Evolutionary conservation across 1,140 invertebrate species (phyloP).

Genomic region (Listronotus bonariensis): DNA sequence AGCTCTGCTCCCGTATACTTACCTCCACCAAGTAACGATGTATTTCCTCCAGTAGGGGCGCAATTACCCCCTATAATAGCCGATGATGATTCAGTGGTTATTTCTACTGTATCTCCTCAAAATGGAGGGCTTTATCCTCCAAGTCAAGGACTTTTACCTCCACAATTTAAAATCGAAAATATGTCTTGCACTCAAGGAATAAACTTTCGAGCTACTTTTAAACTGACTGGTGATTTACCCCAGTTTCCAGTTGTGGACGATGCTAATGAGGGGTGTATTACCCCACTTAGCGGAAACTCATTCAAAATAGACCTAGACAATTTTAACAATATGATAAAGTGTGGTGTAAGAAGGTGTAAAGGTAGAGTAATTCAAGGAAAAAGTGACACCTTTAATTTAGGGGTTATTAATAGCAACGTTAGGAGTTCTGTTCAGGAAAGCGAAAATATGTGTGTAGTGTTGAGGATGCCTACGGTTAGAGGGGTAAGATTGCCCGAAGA

Average conservation of each 20-base stretch:
- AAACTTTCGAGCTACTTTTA: conserved; percentile 25
- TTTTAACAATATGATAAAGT: conserved; percentile 42
- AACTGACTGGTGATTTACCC: neutral
- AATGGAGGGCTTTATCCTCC: conserved; percentile 1
- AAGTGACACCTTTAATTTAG: conserved; percentile 17
- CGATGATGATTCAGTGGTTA: conserved; percentile 39
- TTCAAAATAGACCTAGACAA: conserved; percentile 43
- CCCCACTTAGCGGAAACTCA: neutral
- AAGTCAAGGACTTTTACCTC: conserved; percentile 20
- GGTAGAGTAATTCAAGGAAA: neutral
- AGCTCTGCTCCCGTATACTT: conserved; percentile 9
- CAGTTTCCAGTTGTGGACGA: conserved; percentile 38
- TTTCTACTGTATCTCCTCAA: conserved; percentile 25
- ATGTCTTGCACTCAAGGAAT: conserved; percentile 47
- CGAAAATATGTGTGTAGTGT: conserved; percentile 60
- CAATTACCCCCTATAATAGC: neutral
- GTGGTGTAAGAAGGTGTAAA: conserved; percentile 54
- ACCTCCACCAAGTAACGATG: conserved; percentile 4
- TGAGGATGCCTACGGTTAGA: conserved; percentile 65
- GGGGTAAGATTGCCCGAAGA: conserved; percentile 68
- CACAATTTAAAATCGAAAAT: conserved; percentile 43
- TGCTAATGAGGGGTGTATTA: conserved; percentile 31
- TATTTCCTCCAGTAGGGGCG: conserved; percentile 7
- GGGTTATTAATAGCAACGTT: neutral
- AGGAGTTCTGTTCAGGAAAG: too few species aligned